Evolutionary conservation across 2,113 vertebrate genomes (phyloP), one percentile per base, ranked within the genome.

Genomic region (Clarias gariepinus): DNA sequence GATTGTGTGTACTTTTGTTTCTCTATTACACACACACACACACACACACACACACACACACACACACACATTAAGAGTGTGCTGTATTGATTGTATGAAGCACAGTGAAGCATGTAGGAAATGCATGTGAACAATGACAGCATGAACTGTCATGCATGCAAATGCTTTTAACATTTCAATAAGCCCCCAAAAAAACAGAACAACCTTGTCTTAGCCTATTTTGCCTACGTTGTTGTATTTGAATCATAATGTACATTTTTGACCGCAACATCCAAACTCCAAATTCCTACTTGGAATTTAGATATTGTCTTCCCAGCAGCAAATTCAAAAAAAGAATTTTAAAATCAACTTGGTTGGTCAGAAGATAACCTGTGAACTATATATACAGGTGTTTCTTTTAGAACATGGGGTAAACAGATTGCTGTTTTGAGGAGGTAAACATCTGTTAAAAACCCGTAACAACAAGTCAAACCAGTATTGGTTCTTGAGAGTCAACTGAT

Each of bases 31-130:
- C 57, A 57, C 71, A 57, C 82, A 80, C 74, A 79, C 74, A 68
- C 81, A 83, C 25, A 52, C 82, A 84, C 82, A 87, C 73, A 30
- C 63, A 80, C 41, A 74, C 25, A 77, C 25, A 55, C 5, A 63
- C 57, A 63, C 60, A 63, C 57, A 58, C 57, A 18, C 57, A 58
- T 15, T 4, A 23, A 41, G 11, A 33, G 6, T 12, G 69, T 23
- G 19, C 33, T 23, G 33, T 47, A 23, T 73, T 23, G 33, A 21
- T 1, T 13, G 21, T 47, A 23, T 52, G 41, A 52, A 2, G 23
- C 73, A 53, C 23, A 47, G 10, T 73, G 36, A 71, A 36, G 30
- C 15, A 23, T 73, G 0, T 71, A 18, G 66, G 28, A 18, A 33
- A 36, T 71, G 9, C 23, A 8, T 47, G 19, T 73, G 69, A 73